Evolutionary conservation across 2,113 vertebrate species (phyloP).

Genomic region (Peucedramus taeniatus): DNA sequence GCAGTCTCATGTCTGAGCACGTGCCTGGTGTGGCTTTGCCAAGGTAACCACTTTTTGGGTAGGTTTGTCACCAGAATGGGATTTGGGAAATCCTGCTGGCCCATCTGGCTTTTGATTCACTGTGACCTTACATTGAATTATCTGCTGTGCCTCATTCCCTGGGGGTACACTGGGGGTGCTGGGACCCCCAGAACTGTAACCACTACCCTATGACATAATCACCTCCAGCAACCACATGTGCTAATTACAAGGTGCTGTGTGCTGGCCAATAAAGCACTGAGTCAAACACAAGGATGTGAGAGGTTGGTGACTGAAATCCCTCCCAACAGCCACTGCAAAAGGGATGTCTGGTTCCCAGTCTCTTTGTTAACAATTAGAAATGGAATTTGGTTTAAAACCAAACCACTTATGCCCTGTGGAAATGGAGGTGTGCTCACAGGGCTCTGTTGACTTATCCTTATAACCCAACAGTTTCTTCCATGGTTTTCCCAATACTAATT

Average conservation of each 20-base stretch:
- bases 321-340: not conserved
- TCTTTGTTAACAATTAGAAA: not conserved
- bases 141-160: not conserved
- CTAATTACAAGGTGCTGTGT: not conserved
- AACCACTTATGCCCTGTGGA: not conserved
- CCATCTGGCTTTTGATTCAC: not conserved
- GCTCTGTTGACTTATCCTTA: not conserved
- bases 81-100: not conserved
- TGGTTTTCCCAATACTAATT: not conserved
- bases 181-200: rapidly evolving
- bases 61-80: not conserved
- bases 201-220: not conserved
- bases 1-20: rapidly evolving
- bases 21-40: not conserved
- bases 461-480: not conserved
- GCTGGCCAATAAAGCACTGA: not conserved
- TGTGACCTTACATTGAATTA: rapidly evolving
- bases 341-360: not conserved
- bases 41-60: not conserved
- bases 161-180: not conserved
- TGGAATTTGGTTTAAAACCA: not conserved
- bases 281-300: not conserved
- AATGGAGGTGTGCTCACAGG: not conserved
- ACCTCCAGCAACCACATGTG: not conserved
- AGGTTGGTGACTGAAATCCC: not conserved